phyloP scores from a whole-genome alignment of 2,888 invertebrate species.

The Vannuccia rotundouncinata region DNA sequence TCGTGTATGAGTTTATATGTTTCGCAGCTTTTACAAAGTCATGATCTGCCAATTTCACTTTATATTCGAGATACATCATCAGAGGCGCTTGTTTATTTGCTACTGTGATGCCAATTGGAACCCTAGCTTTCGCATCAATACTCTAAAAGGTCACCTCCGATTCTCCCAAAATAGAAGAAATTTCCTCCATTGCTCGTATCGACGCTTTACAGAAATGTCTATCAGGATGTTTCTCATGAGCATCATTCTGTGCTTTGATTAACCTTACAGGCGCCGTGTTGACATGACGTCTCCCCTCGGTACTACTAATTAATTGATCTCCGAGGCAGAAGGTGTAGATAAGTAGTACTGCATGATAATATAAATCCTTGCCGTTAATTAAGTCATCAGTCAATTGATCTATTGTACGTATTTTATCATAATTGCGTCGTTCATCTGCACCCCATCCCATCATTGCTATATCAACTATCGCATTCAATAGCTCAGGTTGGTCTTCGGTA shows the following conservation, averaged over 20 bases:
- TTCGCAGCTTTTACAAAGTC: constrained; percentile 47
- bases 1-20: constrained; percentile 49
- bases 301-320: constrained; percentile 41
- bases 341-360: constrained; percentile 44
- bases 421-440: constrained; percentile 32
- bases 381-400: constrained; percentile 26
- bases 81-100: constrained; percentile 53
- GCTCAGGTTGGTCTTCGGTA: constrained; percentile 35
- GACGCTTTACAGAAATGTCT: constrained; percentile 44
- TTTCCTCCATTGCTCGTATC: constrained; percentile 44
- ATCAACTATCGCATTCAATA: constrained; percentile 31
- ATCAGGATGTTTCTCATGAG: constrained; percentile 44
- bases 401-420: constrained; percentile 21
- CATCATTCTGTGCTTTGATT: constrained; percentile 31
- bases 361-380: too few species aligned
- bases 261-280: constrained; percentile 46
- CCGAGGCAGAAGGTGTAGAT: constrained; percentile 44
- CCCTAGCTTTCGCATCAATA: constrained; percentile 50
- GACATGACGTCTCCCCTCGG: constrained; percentile 46
- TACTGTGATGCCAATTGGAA: constrained; percentile 53
- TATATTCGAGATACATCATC: constrained; percentile 42
- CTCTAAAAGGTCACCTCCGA: constrained; percentile 40
- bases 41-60: constrained; percentile 45
- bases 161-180: constrained; percentile 46
- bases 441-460: constrained; percentile 33